These are phyloP conservation scores for Megalops cyprinoides DNA, from an alignment of 2,797 vertebrate genomes.

Conservation along the genomic window DNA sequence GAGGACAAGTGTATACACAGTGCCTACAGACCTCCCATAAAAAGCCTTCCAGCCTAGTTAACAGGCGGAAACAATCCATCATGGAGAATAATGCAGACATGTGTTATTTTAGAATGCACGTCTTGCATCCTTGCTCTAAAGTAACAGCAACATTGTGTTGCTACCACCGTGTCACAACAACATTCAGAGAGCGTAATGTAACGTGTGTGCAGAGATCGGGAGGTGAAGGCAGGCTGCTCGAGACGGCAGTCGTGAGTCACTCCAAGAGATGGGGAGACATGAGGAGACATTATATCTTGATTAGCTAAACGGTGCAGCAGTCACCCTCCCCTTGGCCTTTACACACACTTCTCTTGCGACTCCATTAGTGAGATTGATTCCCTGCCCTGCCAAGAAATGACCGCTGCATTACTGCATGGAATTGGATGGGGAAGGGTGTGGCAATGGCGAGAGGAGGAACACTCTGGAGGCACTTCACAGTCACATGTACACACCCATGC, in stretches of 20 bases:
- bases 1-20: too few species aligned
- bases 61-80: too few species aligned
- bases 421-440: not conserved
- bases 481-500: too few species aligned
- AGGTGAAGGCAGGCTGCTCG: not conserved
- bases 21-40: too few species aligned
- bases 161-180: too few species aligned
- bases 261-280: not conserved
- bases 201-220: not conserved
- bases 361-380: constrained; percentile 52
- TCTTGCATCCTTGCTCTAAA: too few species aligned
- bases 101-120: too few species aligned
- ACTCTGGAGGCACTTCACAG: not conserved
- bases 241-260: not conserved
- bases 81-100: too few species aligned
- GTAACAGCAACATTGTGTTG: too few species aligned
- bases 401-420: constrained; percentile 18
- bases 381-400: constrained; percentile 44
- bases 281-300: not conserved
- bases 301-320: not conserved
- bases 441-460: not conserved
- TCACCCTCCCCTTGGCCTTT: constrained; percentile 23
- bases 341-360: constrained; percentile 36
- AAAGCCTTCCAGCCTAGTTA: too few species aligned
- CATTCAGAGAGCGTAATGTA: too few species aligned